Base-by-base conservation (phyloP, 2,797 vertebrate species). In the Dicrostonyx torquatus region DNA sequence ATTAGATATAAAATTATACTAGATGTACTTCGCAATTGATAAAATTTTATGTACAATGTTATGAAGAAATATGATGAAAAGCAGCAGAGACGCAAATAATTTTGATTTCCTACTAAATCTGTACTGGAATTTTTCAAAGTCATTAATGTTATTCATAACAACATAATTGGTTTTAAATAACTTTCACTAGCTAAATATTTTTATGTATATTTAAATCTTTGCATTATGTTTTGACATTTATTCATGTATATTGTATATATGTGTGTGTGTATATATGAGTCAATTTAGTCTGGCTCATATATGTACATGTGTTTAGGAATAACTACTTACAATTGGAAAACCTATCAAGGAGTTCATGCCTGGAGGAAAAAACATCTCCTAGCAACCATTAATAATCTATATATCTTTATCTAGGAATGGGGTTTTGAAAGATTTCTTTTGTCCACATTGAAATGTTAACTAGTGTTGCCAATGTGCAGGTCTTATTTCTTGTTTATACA, bases 11-110 rank as follows among this genome's bases (percentile, higher is more conserved):
- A 50, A 31, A 75, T 18, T 50, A 82, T 15, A 87, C 85, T 84
- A 75, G 13, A 88, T 88, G 72, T 62, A 9, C 1, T 53, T 66
- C 68, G 26, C 64, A 73, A 88, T 22, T 3, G 40, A 13, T 79
- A 11, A 17, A 88, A 43, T 66, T 62, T 84, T 26, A 68, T 70
- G 5, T 3, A 34, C 15, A 78, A 31, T 77, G 1, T 10, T 73
- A 5, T 87, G 37, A 87, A 64, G 45, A 76, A 93, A 77, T 90
- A 40, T 12, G 53, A 62, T 50, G 45, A 87, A 90, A 94, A 50
- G 17, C 6, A 31, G 6, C 22, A 89, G 15, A 20, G 6, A 43
- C 31, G 24, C 7, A 60, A 60, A 31, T 60, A 17, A 70, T 60
- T 68, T 86, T 50, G 22, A 37, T 60, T 48, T 90, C 72, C 4